Conservation (phyloP, 1,140 invertebrate genomes). For the Sinonovacula constricta region DNA sequence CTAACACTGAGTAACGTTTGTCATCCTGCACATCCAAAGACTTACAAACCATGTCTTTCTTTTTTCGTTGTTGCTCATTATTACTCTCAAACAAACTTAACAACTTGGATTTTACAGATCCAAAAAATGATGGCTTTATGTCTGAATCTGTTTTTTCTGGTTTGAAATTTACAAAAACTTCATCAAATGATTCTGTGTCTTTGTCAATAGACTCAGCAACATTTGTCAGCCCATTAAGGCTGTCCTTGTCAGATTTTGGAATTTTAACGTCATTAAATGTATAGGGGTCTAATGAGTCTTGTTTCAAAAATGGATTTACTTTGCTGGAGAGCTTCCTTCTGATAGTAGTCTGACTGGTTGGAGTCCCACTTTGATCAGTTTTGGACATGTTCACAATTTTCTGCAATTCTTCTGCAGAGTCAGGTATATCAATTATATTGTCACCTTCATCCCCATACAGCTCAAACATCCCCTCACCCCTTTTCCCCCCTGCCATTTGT, state of each 20-base stretch:
- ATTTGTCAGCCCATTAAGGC: background rate
- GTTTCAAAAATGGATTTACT: slow-evolving; percentile 43
- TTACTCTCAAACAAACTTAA: slow-evolving; percentile 35
- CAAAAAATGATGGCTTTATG: slow-evolving; percentile 18
- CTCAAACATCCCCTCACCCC: too few species aligned
- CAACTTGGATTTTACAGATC: slow-evolving; percentile 36
- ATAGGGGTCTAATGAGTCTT: slow-evolving; percentile 24
- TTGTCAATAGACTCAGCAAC: slow-evolving; percentile 4
- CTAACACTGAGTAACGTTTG: background rate
- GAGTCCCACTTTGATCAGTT: too few species aligned
- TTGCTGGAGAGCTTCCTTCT: too few species aligned
- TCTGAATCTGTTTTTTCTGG: background rate
- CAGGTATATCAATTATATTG: too few species aligned
- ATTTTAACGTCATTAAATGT: slow-evolving; percentile 31
- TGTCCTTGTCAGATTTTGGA: background rate
- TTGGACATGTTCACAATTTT: too few species aligned
- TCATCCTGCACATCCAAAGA: background rate
- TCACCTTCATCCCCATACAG: too few species aligned
- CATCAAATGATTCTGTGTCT: too few species aligned
- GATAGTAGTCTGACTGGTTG: too few species aligned
- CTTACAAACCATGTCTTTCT: background rate
- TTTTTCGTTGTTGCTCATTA: background rate
- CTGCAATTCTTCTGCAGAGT: too few species aligned
- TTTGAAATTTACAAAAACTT: slow-evolving; percentile 30
- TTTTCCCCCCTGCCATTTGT: too few species aligned